phyloP scores from a whole-genome alignment of 1,140 invertebrate species.

The Zelostemma sp. region DNA sequence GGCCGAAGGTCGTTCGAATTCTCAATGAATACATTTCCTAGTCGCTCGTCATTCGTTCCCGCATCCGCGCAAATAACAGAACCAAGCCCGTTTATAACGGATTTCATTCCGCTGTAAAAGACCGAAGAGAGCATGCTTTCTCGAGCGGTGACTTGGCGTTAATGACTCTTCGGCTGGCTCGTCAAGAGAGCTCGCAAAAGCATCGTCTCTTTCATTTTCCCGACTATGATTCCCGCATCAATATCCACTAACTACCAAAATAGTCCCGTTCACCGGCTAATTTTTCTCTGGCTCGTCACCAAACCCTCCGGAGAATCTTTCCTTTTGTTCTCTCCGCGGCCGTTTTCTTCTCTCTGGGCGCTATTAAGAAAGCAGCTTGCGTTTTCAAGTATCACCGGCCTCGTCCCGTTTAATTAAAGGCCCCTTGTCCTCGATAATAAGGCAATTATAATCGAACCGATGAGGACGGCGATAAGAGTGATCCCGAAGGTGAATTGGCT shows the following conservation, averaged over 20 bases:
- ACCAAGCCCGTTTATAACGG: too few relatives aligned
- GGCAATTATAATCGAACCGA: constrained; percentile 28
- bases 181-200: constrained; percentile 24
- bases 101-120: too few relatives aligned
- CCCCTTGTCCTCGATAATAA: constrained; percentile 29
- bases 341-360: constrained; percentile 3
- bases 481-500: constrained; percentile 28
- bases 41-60: too few relatives aligned
- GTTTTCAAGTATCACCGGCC: constrained; percentile 28
- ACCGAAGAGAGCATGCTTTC: too few relatives aligned
- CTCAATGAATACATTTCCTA: too few relatives aligned
- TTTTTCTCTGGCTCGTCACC: constrained; percentile 3
- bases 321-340: constrained; percentile 9
- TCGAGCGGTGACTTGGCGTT: constrained; percentile 13
- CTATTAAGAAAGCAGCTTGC: constrained; percentile 16
- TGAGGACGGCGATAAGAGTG: constrained; percentile 24
- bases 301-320: neutral
- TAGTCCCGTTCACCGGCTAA: constrained; percentile 11
- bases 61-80: too few relatives aligned
- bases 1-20: too few relatives aligned
- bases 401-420: constrained; percentile 28
- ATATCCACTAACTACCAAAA: constrained; percentile 14
- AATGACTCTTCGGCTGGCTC: constrained; percentile 20
- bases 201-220: constrained; percentile 5
- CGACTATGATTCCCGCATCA: constrained; percentile 5